Evolutionary conservation across 2,888 invertebrate genomes (phyloP), one percentile per base, ranked within the genome.

Genomic region (Alsophila aescularia): DNA sequence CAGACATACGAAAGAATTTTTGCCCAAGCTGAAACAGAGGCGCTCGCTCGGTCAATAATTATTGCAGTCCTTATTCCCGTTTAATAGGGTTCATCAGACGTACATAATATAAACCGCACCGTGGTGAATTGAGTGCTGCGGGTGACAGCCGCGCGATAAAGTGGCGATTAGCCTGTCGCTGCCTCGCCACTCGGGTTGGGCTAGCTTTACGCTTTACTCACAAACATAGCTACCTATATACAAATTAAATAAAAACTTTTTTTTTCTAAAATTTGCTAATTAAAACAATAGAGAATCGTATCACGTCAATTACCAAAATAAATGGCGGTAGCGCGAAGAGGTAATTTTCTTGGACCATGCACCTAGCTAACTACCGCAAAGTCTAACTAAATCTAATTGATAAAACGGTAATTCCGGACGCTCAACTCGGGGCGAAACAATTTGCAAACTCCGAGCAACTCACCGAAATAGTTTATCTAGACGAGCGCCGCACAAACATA

Each of bases 381-480:
- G 51, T 56, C 64, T 63, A 73, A 70, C 71, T 70, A 77, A 73
- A 72, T 21, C 65, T 71, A 72, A 77, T 78, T 75, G 76, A 77
- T 76, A 79, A 81, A 85, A 81, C 80, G 75, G 70, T 81, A 85
- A 81, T 83, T 79, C 77, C 72, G 62, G 59, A 63, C 72, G 69
- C 66, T 64, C 65, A 78, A 82, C 75, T 83, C 70, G 44, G 56
- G 67, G 65, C 72, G 73, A 79, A 87, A 89, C 85, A 86, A 85
- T 88, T 85, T 80, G 71, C 76, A 67, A 87, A 84, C 83, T 62
- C 44, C 42, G 65, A 51, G 63, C 64, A 77, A 82, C 80, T 84
- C 77, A 65, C 78, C 74, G 75, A 75, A 87, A 88, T 88, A 88
- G 89, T 89, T 89, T 84, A 85, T 86, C 84, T 81, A 78, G 83